Evolutionary conservation across 2,113 vertebrate genomes (phyloP), one percentile per base, ranked within the genome.

Genomic region (Dascyllus trimaculatus): DNA sequence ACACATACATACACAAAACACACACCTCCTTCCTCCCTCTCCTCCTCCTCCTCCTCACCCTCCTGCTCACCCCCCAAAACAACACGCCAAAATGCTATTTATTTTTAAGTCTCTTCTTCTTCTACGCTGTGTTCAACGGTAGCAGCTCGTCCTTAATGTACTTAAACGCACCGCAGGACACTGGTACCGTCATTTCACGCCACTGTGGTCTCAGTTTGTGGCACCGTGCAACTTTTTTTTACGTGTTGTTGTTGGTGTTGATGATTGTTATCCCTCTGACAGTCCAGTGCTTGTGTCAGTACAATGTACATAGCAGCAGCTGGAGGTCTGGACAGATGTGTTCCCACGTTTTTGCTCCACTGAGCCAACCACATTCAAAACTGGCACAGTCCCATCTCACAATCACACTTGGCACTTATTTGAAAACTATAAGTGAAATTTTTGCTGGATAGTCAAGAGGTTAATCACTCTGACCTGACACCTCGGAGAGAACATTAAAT

Each of bases 51-150:
- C 66, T 66, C 86, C 66, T 67, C 76, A 54, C 14, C 5, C 25
- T 8, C 21, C 45, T 21, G 81, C 70, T 25, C 60, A n/a, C 43
- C 21, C 80, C 81, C 85, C 69, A 76, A 67, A 91, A 89, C 82
- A 88, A 82, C 81, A 75, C 66, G 10, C 63, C 58, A 54, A 80
- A 65, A 63, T 40, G 68, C 69, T 85, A 65, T 81, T 86, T 75
- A 35, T 81, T n/a, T 71, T 68, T 69, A 40, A 35, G 76, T 61
- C n/a, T 84, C 46, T 52, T 77, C 62, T 75, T 49, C 26, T 29
- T 29, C 29, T 29, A 4, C 4, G 17, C 10, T 8, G 11, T 32
- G 7, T 15, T 4, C 35, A 14, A 4, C 4, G 22, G 4, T 66
- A 2, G 43, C 52, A 48, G 75, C 56, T 46, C 15, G 35, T 14